These are phyloP conservation scores for Emydocephalus ijimae DNA, from an alignment of 2,113 vertebrate species.

Conservation along the genomic window DNA sequence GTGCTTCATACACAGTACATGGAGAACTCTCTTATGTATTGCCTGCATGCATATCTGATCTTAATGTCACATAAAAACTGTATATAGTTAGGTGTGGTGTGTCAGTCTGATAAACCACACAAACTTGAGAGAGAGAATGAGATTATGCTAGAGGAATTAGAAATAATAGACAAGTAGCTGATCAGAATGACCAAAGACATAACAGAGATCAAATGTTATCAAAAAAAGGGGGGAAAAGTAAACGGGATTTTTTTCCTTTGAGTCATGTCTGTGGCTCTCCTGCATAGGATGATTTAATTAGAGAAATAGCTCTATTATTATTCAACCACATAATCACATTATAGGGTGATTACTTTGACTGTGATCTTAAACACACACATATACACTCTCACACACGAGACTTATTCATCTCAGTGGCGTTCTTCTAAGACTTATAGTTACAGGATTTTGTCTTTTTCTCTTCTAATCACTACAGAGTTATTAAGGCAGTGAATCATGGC, in stretches of 20 bases:
- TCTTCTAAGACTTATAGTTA: not conserved
- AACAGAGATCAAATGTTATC: conserved; percentile 33
- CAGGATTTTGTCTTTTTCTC: not conserved
- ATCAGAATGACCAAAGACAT: conserved; percentile 40
- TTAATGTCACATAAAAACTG: not conserved
- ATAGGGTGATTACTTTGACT: conserved; percentile 49
- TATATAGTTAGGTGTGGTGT: not conserved
- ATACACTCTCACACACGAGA: not conserved
- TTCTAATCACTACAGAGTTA: conserved; percentile 14
- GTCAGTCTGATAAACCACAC: not conserved
- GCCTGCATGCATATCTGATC: not conserved
- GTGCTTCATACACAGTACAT: not conserved
- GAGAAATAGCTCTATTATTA: conserved; percentile 54
- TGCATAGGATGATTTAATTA: conserved; percentile 53
- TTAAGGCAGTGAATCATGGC: conserved; percentile 37
- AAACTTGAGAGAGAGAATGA: conserved; percentile 10
- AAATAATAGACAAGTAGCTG: conserved; percentile 46
- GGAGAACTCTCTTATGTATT: not conserved
- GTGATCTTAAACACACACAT: conserved; percentile 30
- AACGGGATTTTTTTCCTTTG: conserved; percentile 53
- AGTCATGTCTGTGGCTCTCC: conserved; percentile 41
- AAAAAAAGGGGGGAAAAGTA: conserved; percentile 31
- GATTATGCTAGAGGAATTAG: conserved; percentile 29
- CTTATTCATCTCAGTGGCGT: not conserved
- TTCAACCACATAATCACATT: conserved; percentile 54